Base-by-base conservation (phyloP, 2,113 vertebrate species). In the Picathartes gymnocephalus region DNA sequence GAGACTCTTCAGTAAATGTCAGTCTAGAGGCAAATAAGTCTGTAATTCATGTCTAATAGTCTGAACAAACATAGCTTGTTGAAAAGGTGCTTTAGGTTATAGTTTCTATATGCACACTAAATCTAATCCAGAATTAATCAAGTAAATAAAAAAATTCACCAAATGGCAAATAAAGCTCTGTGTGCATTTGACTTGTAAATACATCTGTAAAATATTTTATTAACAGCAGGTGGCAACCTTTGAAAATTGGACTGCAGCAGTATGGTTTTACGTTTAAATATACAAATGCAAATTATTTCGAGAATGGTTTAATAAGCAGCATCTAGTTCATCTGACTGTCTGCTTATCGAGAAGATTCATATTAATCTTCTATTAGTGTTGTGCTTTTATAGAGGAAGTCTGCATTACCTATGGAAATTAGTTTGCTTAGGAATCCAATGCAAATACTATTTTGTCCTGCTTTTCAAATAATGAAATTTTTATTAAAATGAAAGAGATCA, bases 161-260 rank as follows among this genome's bases (percentile, higher is more conserved):
- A 61, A 94, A 86, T 50, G 45, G 65, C 9, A 81, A 70, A 86
- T 61, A 65, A 92, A 82, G 25, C 7, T 79, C 35, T 73, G 19
- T 68, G 20, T 90, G 18, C 35, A 61, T 88, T 74, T 93, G 77
- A 87, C 80, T 95, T 92, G 37, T 86, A 97, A 97, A 96, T 89
- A 83, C 42, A 82, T 96, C 94, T 97, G 98, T 96, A 97, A 98
- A 97, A 82, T 98, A 92, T 95, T 97, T 97, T 98, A 95, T 96
- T 97, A 98, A 98, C 98, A 98, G 97, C 96, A 98, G 98, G 97
- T 98, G 98, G 98, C 98, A 98, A 98, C 94, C 97, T 98, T 97
- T 92, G 95, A 97, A 98, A 98, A 97, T 92, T 66, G 85, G 94
- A 97, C 80, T 93, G 89, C 78, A 81, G 48, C 56, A 79, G 74